Evolutionary conservation across 2,888 invertebrate genomes (phyloP).

Genomic region (Phasia obesa): DNA sequence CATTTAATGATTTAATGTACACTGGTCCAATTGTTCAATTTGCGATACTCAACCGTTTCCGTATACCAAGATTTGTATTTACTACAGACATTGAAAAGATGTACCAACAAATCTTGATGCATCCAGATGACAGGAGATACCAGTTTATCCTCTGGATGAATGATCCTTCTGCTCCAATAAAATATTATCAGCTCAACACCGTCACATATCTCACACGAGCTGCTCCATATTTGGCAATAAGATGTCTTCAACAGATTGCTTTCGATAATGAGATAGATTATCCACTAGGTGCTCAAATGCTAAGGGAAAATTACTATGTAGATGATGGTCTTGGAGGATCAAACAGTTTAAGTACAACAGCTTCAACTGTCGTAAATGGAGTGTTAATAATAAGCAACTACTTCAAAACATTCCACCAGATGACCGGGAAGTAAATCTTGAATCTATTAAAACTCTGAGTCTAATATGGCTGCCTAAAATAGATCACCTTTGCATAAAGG

Average conservation of each 20-base stretch:
- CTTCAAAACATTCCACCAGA: background rate
- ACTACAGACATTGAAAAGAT: no score
- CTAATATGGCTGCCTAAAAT: background rate
- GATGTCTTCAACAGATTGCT: background rate
- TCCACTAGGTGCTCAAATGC: background rate
- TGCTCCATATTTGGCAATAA: no score
- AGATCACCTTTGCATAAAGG: background rate
- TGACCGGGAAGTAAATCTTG: background rate
- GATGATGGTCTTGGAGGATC: background rate
- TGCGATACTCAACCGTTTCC: background rate
- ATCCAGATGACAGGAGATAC: no score
- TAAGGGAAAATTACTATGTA: background rate
- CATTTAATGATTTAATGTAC: background rate
- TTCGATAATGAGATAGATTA: background rate
- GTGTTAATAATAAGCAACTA: no score
- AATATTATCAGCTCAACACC: no score
- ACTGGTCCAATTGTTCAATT: background rate
- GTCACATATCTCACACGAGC: no score
- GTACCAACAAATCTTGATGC: no score
- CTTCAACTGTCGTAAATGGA: no score
- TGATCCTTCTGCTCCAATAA: no score
- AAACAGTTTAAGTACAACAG: no score
- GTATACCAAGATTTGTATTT: no score
- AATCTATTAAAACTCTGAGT: background rate
- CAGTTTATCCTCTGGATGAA: no score